These are phyloP conservation scores for Furnarius figulus DNA, from an alignment of 2,113 vertebrate genomes.

Conservation along the genomic window DNA sequence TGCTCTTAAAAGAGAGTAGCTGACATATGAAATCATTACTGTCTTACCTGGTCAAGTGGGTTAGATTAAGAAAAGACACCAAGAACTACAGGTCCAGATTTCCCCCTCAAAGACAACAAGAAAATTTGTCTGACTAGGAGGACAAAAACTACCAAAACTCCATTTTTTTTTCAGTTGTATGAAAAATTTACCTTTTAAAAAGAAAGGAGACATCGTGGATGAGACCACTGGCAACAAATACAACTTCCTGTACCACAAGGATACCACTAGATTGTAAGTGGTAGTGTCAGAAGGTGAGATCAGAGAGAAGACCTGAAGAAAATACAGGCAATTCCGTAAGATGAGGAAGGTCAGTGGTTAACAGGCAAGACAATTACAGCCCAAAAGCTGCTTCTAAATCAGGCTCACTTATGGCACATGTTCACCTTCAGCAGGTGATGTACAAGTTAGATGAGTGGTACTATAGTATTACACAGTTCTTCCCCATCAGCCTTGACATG, in stretches of 20 bases:
- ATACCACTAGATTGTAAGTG: fast-evolving
- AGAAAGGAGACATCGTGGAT: neutral
- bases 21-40: neutral
- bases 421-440: neutral
- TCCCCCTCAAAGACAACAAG: neutral
- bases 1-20: neutral
- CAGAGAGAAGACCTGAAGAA: neutral
- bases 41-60: neutral
- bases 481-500: neutral
- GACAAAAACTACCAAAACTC: neutral
- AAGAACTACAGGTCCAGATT: neutral
- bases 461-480: neutral
- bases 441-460: neutral
- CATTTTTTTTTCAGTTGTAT: neutral
- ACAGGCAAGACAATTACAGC: neutral
- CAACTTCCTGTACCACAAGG: neutral
- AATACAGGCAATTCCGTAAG: fast-evolving
- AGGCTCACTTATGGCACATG: neutral
- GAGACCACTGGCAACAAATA: neutral
- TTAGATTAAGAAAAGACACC: neutral
- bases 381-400: neutral
- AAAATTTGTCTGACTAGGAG: neutral
- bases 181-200: neutral
- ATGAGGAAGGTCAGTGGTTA: neutral
- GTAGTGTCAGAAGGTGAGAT: neutral